Evolutionary conservation across 2,888 invertebrate species (phyloP).

Genomic region (Xylota sylvarum): DNA sequence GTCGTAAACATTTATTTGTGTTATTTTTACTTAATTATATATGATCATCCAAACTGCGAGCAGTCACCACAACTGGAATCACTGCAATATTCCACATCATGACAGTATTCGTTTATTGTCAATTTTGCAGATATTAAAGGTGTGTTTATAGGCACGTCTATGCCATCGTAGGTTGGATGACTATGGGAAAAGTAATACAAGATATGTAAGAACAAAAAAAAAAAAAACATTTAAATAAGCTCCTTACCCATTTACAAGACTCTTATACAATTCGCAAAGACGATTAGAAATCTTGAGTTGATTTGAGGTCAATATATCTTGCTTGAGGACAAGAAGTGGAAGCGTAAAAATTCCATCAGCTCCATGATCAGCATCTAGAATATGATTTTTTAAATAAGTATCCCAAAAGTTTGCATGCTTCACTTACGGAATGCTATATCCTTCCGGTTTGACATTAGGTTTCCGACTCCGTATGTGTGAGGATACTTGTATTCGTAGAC

Average conservation of each 20-base stretch:
- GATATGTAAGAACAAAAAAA: background rate
- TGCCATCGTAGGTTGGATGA: slow-evolving; percentile 1
- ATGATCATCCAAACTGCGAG: background rate
- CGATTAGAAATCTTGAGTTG: slow-evolving; percentile 10
- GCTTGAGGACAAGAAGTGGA: background rate
- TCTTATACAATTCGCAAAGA: slow-evolving; percentile 16
- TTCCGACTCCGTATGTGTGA: slow-evolving; percentile 86
- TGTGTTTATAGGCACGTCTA: slow-evolving; percentile 20
- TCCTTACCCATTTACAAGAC: slow-evolving; percentile 28
- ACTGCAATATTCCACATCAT: slow-evolving; percentile 27
- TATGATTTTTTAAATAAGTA: background rate
- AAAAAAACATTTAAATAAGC: background rate
- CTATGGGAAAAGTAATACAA: background rate
- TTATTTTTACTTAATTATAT: background rate
- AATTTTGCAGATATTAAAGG: slow-evolving; percentile 1
- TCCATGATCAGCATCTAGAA: slow-evolving; percentile 29
- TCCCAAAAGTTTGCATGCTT: background rate
- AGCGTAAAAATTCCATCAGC: slow-evolving; percentile 37
- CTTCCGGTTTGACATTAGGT: slow-evolving; percentile 85
- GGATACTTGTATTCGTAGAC: slow-evolving; percentile 87
- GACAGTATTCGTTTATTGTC: slow-evolving; percentile 30
- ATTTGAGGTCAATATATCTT: slow-evolving; percentile 1
- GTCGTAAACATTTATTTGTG: background rate
- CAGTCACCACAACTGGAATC: slow-evolving; percentile 21
- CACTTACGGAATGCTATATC: slow-evolving; percentile 85